Conservation (phyloP, 2,888 invertebrate genomes). For the Gortyna flavago region DNA sequence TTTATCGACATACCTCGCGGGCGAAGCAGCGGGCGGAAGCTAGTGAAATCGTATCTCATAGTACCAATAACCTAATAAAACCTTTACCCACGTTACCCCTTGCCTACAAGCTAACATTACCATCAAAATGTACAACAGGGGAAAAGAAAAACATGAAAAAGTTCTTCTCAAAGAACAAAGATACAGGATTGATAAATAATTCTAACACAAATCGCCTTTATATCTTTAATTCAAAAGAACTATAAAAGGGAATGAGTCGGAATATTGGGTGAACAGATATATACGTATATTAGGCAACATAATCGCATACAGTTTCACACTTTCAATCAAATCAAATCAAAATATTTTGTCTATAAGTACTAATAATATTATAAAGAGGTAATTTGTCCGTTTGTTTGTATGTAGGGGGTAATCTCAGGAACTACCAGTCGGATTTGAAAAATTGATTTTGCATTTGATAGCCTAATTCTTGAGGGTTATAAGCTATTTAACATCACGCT, state of each 20-base stretch:
- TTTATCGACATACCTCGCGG: no score
- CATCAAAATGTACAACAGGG: slow-evolving; percentile 5
- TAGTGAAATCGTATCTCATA: no score
- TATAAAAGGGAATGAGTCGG: slow-evolving; percentile 32
- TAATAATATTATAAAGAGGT: no score
- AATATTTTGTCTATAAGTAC: no score
- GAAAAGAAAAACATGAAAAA: background rate
- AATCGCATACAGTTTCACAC: background rate
- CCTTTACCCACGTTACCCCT: background rate
- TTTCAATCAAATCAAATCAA: background rate
- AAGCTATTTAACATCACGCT: no score
- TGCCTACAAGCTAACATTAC: background rate
- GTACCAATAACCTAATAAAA: background rate
- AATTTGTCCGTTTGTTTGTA: no score
- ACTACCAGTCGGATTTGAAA: no score
- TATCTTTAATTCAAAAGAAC: slow-evolving; percentile 51
- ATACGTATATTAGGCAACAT: background rate
- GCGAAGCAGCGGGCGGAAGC: no score
- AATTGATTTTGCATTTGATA: no score
- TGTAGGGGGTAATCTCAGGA: no score
- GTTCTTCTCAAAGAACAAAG: slow-evolving; percentile 35
- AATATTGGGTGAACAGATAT: slow-evolving; percentile 33
- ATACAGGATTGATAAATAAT: slow-evolving; percentile 52
- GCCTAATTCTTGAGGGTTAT: no score
- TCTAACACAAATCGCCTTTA: slow-evolving; percentile 43